Evolutionary conservation across 2,888 invertebrate species (phyloP).

Genomic region (Tachina fera): DNA sequence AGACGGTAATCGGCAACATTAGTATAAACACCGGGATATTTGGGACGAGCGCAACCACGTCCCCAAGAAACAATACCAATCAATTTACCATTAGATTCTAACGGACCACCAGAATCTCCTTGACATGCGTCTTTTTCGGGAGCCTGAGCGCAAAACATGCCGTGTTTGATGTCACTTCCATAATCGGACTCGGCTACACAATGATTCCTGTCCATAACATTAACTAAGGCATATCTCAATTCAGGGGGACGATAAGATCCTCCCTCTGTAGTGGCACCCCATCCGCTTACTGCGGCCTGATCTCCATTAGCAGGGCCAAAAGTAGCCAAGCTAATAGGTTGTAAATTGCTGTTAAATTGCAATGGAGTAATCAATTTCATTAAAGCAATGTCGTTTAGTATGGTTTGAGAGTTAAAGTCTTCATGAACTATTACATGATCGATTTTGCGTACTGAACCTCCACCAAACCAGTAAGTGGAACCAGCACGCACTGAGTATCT

Average conservation of each 20-base stretch:
- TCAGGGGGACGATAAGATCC: background rate
- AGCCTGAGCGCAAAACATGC: slow-evolving; percentile 77
- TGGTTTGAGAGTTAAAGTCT: slow-evolving; percentile 81
- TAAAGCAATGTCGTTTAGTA: slow-evolving; percentile 85
- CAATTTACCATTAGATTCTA: slow-evolving; percentile 73
- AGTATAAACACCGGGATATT: slow-evolving; percentile 78
- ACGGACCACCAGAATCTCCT: slow-evolving; percentile 80
- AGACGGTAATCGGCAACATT: slow-evolving; percentile 75
- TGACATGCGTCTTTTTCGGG: slow-evolving; percentile 77
- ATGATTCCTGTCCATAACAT: slow-evolving; percentile 78
- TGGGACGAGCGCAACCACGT: slow-evolving; percentile 74
- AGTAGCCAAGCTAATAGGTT: slow-evolving; percentile 81
- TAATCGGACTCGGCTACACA: slow-evolving; percentile 83
- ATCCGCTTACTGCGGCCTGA: slow-evolving; percentile 70
- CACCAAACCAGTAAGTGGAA: slow-evolving; percentile 82
- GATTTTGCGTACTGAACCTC: slow-evolving; percentile 73
- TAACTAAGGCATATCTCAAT: slow-evolving; percentile 82
- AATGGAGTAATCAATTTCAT: slow-evolving; percentile 83
- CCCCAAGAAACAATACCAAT: slow-evolving; percentile 80
- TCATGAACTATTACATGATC: slow-evolving; percentile 73
- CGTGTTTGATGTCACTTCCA: slow-evolving; percentile 69
- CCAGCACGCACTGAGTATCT: slow-evolving; percentile 84
- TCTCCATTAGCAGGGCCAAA: slow-evolving; percentile 63
- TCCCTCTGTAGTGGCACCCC: slow-evolving; percentile 65
- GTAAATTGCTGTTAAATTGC: slow-evolving; percentile 79